Evolutionary conservation across 2,888 invertebrate species (phyloP).

Genomic region (Diloba caeruleocephala): DNA sequence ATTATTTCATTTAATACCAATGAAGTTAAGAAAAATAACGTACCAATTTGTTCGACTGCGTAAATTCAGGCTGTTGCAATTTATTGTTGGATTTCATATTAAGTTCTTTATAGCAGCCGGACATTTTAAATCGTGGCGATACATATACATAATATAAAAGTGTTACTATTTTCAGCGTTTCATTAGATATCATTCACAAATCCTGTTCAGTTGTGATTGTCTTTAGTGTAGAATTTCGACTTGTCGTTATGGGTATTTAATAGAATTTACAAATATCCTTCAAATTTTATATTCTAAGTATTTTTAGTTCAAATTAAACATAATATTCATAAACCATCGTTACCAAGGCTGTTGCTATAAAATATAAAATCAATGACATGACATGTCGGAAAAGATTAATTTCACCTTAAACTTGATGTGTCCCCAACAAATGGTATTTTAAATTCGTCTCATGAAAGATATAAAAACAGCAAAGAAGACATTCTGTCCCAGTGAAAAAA

Average conservation of each 20-base stretch:
- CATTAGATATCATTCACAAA: slow-evolving; percentile 19
- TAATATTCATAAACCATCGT: slow-evolving; percentile 34
- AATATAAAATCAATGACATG: slow-evolving; percentile 40
- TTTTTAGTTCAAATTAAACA: slow-evolving; percentile 21
- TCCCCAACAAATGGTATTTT: slow-evolving; percentile 11
- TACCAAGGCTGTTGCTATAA: slow-evolving; percentile 36
- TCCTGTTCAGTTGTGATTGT: slow-evolving; percentile 38
- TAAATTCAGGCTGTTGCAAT: too few relatives aligned
- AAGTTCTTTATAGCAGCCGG: too few relatives aligned
- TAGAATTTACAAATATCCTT: slow-evolving; percentile 11
- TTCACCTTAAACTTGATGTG: slow-evolving; percentile 20
- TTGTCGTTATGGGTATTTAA: slow-evolving; percentile 18
- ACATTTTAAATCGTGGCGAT: background rate
- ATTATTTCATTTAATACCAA: slow-evolving; percentile 25
- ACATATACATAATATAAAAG: background rate
- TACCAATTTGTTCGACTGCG: background rate
- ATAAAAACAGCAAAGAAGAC: slow-evolving; percentile 19
- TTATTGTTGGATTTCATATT: too few relatives aligned
- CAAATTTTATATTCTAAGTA: slow-evolving; percentile 36
- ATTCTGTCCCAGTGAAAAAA: slow-evolving; percentile 31
- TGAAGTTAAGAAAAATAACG: background rate
- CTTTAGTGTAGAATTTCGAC: slow-evolving; percentile 28
- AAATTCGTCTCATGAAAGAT: slow-evolving; percentile 25
- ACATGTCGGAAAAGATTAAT: slow-evolving; percentile 24
- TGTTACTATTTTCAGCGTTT: slow-evolving; percentile 1